Base-by-base conservation (phyloP, 1,140 invertebrate genomes). In the Drosophila persimilis region DNA sequence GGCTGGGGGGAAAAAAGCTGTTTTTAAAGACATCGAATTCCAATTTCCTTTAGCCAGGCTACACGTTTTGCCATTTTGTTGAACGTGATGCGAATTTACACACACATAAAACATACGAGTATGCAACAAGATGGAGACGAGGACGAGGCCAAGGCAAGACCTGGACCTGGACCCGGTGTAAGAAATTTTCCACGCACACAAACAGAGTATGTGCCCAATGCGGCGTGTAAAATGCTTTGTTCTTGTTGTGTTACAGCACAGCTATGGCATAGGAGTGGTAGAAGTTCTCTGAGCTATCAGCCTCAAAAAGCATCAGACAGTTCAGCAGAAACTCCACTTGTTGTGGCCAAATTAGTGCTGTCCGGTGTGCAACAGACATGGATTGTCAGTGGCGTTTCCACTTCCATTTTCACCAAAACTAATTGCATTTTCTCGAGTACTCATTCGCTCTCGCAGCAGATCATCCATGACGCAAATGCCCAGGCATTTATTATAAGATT, bases 1-100 rank as follows among this genome's bases (percentile, higher is more conserved):
- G 31, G 45, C 44, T 29, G 39, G 46, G 45, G 15, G 50, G 56
- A 64, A 54, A 54, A 88, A 86, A 88, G 71, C 83, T 76, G 57
- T 88, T 86, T 86, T 86, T 86, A 88, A 86, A 88, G 83, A 86
- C 83, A 86, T 86, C 66, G 66, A 67, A 79, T 86, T 88, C 79
- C 75, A 72, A 86, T 83, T 88, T 86, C 75, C 75, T 73, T 69
- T 69, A 64, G 65, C 75, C 71, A 44, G 70, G 71, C 62, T 83
- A 75, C 66, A 88, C 79, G 83, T 88, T 76, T 73, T 73, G 66
- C 75, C 75, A 73, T 86, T 88, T 76, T 73, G 51, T 31, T 48
- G 78, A 76, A 86, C 83, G 83, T 86, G 83, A 78, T 78, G 61
- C 52, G 83, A 88, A 88, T 86, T 78, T 48, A 51, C 81, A 59